Conservation (phyloP, 2,797 vertebrate genomes). For the Amblyraja radiata region DNA sequence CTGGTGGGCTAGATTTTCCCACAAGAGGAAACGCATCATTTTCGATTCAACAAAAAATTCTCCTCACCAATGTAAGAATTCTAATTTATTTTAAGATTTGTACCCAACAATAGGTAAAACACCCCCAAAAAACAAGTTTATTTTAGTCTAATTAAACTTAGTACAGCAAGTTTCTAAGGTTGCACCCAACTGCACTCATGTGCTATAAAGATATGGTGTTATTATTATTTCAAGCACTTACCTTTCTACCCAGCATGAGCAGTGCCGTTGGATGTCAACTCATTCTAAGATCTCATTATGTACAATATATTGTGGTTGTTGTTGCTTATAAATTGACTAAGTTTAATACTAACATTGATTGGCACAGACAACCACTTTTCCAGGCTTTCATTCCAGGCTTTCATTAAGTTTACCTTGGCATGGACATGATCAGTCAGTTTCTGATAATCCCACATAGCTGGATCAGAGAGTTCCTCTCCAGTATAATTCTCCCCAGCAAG, state of each 20-base stretch:
- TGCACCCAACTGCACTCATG: neutral
- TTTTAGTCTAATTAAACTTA: neutral
- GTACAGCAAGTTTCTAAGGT: neutral
- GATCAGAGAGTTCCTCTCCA: conserved; percentile 59
- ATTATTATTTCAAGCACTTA: neutral
- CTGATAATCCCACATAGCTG: conserved; percentile 55
- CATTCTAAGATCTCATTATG: neutral
- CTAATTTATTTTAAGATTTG: neutral
- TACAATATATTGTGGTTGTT: neutral
- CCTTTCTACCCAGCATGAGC: neutral
- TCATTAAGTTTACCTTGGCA: conserved; percentile 62
- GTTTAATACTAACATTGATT: neutral
- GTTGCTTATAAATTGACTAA: no score
- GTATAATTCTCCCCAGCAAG: conserved; percentile 66
- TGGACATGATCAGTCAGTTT: conserved; percentile 65
- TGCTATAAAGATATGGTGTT: neutral
- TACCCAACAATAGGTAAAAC: neutral
- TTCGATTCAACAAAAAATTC: neutral
- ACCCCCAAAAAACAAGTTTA: neutral
- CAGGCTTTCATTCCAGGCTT: neutral
- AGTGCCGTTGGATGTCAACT: neutral
- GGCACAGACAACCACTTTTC: neutral
- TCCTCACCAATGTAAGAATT: neutral
- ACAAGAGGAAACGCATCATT: neutral
- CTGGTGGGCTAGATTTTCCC: no score